phyloP scores from a whole-genome alignment of 1,140 invertebrate species.

The Hermetia illucens region DNA sequence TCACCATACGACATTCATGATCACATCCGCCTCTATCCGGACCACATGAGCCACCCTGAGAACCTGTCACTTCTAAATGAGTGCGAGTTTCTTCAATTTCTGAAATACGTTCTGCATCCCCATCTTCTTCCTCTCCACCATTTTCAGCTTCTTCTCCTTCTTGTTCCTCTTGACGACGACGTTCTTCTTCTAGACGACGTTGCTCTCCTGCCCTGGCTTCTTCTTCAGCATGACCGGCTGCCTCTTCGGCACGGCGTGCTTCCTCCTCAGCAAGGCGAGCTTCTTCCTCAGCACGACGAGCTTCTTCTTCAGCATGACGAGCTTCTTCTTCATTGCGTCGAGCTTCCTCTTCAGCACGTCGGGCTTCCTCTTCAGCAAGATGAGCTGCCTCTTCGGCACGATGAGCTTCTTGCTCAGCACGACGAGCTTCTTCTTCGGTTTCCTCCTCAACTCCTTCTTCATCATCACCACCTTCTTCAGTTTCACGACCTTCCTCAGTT shows the following conservation, averaged over 20 bases:
- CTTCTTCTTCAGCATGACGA: too few species aligned
- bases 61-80: too few species aligned
- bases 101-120: background rate
- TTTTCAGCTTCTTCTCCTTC: background rate
- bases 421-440: background rate
- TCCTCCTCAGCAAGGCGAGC: too few species aligned
- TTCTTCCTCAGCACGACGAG: too few species aligned
- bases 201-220: background rate
- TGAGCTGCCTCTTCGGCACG: background rate
- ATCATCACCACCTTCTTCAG: conserved; percentile 7
- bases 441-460: conserved; percentile 9
- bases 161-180: background rate
- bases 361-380: too few species aligned
- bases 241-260: too few species aligned
- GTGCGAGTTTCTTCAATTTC: background rate
- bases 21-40: conserved; percentile 23
- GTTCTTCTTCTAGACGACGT: too few species aligned
- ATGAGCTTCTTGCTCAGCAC: too few species aligned
- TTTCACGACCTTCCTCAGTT: conserved; percentile 3
- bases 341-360: conserved; percentile 4
- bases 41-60: conserved; percentile 19
- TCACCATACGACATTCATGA: conserved; percentile 23
- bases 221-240: background rate
- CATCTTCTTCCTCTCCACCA: background rate
- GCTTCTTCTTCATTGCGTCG: background rate